phyloP scores from a whole-genome alignment of 2,888 invertebrate species.

The Koerneria pararmatus region DNA sequence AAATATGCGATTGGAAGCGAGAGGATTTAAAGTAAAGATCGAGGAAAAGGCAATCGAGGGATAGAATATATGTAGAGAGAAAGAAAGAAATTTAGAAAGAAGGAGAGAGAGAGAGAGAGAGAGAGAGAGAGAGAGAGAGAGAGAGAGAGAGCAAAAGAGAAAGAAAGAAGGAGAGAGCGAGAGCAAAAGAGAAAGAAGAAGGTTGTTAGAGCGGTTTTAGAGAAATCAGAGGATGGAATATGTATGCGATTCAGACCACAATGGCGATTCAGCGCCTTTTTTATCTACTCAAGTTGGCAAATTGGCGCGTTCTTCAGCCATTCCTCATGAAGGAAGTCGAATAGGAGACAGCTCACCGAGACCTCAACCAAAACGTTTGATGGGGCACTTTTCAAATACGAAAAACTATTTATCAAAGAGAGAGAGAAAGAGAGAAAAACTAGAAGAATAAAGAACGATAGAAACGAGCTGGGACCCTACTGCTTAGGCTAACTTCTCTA shows the following conservation, averaged over 20 bases:
- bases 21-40: too few relatives aligned
- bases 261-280: too few relatives aligned
- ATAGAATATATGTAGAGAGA: too few relatives aligned
- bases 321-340: constrained; percentile 87
- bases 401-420: neutral
- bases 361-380: constrained; percentile 62
- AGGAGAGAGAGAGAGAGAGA: too few relatives aligned
- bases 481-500: too few relatives aligned
- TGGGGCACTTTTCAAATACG: neutral
- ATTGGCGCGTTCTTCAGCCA: constrained; percentile 97
- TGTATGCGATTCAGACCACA: too few relatives aligned
- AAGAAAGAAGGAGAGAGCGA: constrained; percentile 4
- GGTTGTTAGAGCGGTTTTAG: neutral
- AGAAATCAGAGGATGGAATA: too few relatives aligned
- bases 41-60: too few relatives aligned
- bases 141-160: neutral
- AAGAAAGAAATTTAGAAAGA: too few relatives aligned
- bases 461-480: too few relatives aligned
- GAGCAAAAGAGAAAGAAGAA: constrained; percentile 13
- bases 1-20: too few relatives aligned
- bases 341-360: constrained; percentile 84
- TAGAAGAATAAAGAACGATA: neutral
- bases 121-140: neutral
- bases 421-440: neutral
- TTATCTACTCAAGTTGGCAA: constrained; percentile 72